Evolutionary conservation across 1,140 invertebrate species (phyloP).

Genomic region (Drosophila azteca): DNA sequence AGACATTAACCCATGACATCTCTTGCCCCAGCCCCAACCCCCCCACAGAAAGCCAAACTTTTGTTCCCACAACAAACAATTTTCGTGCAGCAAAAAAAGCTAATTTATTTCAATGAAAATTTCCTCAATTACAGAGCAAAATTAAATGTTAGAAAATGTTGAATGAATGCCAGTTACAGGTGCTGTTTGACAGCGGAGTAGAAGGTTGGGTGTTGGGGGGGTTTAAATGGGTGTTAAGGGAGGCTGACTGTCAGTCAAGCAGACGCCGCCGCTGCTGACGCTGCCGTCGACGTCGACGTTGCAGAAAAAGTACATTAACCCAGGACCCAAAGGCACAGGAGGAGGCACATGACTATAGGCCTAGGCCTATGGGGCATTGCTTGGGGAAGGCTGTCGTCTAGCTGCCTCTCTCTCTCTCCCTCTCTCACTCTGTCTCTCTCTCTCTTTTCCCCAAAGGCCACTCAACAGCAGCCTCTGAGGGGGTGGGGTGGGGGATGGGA

Average conservation of each 20-base stretch:
- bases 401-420: background rate
- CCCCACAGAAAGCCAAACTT: constrained; percentile 11
- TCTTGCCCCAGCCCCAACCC: background rate
- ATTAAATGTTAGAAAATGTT: constrained; percentile 74
- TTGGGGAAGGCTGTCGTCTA: constrained; percentile 45
- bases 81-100: constrained; percentile 36
- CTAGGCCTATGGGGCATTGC: constrained; percentile 45
- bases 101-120: constrained; percentile 81
- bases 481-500: background rate
- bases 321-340: constrained; percentile 29
- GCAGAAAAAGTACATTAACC: constrained; percentile 74
- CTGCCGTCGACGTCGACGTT: constrained; percentile 54
- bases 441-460: constrained; percentile 24
- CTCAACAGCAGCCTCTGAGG: constrained; percentile 14
- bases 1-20: constrained; percentile 57
- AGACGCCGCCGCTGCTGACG: no score
- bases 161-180: constrained; percentile 36
- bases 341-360: constrained; percentile 23
- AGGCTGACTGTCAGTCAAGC: constrained; percentile 49
- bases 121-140: constrained; percentile 73
- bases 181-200: constrained; percentile 7
- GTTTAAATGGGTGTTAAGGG: constrained; percentile 23
- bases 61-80: constrained; percentile 27
- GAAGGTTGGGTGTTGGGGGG: background rate
- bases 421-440: background rate